Conservation (phyloP, 2,113 vertebrate species). For the Rhineura floridana region DNA sequence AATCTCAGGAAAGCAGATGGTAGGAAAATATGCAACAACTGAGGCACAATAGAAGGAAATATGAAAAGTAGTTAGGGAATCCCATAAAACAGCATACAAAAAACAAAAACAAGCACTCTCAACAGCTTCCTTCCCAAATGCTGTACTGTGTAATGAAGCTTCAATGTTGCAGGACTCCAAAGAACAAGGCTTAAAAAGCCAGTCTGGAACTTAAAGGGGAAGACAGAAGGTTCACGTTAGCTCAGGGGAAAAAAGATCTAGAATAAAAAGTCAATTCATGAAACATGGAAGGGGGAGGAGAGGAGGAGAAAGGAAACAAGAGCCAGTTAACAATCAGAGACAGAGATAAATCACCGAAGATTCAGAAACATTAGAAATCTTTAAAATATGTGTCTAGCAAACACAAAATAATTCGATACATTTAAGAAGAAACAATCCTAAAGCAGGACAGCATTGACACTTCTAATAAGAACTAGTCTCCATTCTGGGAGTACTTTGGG, state of each 20-base stretch:
- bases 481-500: not conserved
- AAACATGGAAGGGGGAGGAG: not conserved
- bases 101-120: not conserved
- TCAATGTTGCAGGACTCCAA: not conserved
- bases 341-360: not conserved
- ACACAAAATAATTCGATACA: not conserved
- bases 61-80: constrained; percentile 26
- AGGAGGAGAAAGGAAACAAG: constrained; percentile 1
- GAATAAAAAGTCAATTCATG: not conserved
- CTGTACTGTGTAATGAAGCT: not conserved
- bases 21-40: constrained; percentile 47
- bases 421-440: too few species aligned
- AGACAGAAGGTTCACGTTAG: not conserved
- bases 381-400: not conserved
- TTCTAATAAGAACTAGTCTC: not conserved
- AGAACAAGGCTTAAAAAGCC: not conserved
- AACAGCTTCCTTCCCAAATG: not conserved
- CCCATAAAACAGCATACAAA: constrained; percentile 28
- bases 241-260: constrained; percentile 19
- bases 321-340: not conserved
- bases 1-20: constrained; percentile 56
- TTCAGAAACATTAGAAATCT: constrained; percentile 11
- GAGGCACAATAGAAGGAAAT: constrained; percentile 40
- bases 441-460: not conserved
- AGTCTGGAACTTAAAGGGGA: not conserved